These are phyloP conservation scores for Aphodius granarius DNA, from an alignment of 2,888 invertebrate species.

Conservation along the genomic window DNA sequence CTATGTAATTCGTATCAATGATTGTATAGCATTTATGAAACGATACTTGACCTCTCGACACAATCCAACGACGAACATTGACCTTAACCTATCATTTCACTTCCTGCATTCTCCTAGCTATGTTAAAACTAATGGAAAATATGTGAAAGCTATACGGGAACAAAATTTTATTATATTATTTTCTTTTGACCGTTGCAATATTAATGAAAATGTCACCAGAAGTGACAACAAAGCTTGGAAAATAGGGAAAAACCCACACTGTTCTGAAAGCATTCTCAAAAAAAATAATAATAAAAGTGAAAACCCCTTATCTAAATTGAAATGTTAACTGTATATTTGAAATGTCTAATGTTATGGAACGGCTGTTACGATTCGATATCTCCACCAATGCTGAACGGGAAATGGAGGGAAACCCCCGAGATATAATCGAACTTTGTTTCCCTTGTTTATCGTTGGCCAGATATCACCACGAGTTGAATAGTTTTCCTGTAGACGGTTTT, in stretches of 20 bases:
- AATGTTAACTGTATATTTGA: slow-evolving; percentile 17
- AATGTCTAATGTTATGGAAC: slow-evolving; percentile 14
- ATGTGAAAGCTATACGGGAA: background rate
- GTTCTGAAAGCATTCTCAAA: background rate
- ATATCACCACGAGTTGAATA: background rate
- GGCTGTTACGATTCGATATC: slow-evolving; percentile 13
- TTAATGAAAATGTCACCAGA: background rate
- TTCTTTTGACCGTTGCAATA: too few species aligned
- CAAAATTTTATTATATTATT: too few species aligned
- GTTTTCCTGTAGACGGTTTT: background rate
- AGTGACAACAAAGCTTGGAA: background rate
- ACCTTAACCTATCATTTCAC: background rate
- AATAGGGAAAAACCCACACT: background rate
- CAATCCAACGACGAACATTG: background rate
- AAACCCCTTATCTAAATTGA: slow-evolving; percentile 15
- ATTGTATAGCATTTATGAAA: background rate
- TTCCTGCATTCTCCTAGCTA: background rate
- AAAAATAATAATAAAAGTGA: slow-evolving; percentile 11
- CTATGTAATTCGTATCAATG: background rate
- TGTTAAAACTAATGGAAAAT: background rate
- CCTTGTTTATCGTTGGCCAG: background rate
- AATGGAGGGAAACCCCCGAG: background rate
- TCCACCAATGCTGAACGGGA: background rate
- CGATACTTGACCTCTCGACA: background rate
- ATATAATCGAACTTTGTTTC: slow-evolving; percentile 13